Percentiles rank a stretch among this genome's conserved stretches.
These are phyloP conservation scores for Eupeodes corollae DNA, from an alignment of 1,140 invertebrate genomes.

Conservation along the genomic window DNA sequence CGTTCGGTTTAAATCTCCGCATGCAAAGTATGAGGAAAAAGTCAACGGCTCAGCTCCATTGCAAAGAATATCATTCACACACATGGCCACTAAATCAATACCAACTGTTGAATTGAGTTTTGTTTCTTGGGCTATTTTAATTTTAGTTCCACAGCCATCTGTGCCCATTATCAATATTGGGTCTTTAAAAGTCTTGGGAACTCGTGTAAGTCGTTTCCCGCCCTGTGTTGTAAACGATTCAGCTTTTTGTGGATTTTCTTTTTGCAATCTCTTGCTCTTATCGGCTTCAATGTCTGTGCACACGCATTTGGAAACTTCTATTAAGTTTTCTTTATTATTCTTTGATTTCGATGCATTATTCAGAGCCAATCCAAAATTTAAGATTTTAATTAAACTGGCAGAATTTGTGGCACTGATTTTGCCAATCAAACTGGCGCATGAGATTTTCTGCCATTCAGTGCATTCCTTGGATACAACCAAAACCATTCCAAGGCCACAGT, in stretches of 20 bases:
- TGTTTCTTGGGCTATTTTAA: conserved; percentile 79
- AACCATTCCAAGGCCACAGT: conserved; percentile 86
- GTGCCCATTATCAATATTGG: conserved; percentile 87
- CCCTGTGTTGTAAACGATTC: conserved; percentile 17
- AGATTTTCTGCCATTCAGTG: conserved; percentile 16
- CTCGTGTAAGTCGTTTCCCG: conserved; percentile 17
- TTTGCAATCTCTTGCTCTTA: too few species aligned
- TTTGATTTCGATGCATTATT: too few species aligned
- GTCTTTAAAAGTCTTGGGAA: conserved; percentile 49
- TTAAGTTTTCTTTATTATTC: too few species aligned
- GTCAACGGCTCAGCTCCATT: conserved; percentile 89
- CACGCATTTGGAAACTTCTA: too few species aligned
- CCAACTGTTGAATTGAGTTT: conserved; percentile 74
- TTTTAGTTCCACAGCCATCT: conserved; percentile 94
- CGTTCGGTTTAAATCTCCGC: conserved; percentile 63
- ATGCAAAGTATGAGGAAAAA: conserved; percentile 94
- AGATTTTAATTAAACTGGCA: not conserved
- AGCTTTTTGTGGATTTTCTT: not conserved
- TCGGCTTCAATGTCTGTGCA: too few species aligned
- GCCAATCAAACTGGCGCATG: not conserved
- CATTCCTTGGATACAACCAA: conserved; percentile 45
- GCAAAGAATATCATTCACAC: conserved; percentile 91
- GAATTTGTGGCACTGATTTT: not conserved
- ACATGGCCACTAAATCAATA: conserved; percentile 97
- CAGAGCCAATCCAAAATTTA: not conserved